Evolutionary conservation across 2,888 invertebrate species (phyloP).

Genomic region (Cosmorhoe ocellata): DNA sequence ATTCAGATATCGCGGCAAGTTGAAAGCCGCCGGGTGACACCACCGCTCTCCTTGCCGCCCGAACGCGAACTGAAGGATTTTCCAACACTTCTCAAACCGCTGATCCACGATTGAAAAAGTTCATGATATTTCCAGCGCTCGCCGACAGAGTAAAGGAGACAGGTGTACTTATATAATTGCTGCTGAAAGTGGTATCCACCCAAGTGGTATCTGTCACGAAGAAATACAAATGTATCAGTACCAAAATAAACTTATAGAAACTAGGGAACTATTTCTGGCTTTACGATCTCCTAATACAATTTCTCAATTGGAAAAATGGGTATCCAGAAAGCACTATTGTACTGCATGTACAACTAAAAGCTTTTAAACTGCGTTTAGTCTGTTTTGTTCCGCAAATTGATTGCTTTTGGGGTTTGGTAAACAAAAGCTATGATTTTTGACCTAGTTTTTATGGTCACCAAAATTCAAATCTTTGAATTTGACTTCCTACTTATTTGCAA

Average conservation of each 20-base stretch:
- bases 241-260: constrained; percentile 78
- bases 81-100: constrained; percentile 49
- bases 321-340: constrained; percentile 45
- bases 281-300: too few relatives aligned
- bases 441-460: too few relatives aligned
- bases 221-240: constrained; percentile 67
- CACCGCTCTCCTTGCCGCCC: constrained; percentile 68
- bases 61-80: constrained; percentile 71
- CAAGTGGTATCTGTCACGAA: constrained; percentile 41
- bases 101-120: constrained; percentile 54
- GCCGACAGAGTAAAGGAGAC: constrained; percentile 52
- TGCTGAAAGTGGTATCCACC: constrained; percentile 35
- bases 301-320: too few relatives aligned
- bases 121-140: constrained; percentile 48
- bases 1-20: constrained; percentile 53
- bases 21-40: constrained; percentile 48
- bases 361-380: too few relatives aligned
- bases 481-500: too few relatives aligned
- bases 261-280: too few relatives aligned
- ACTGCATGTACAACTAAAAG: constrained; percentile 23
- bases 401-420: too few relatives aligned
- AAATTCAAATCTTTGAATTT: too few relatives aligned
- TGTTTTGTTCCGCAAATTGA: too few relatives aligned
- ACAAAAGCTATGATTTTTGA: too few relatives aligned
- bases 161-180: constrained; percentile 34